phyloP scores from a whole-genome alignment of 2,113 vertebrate genomes.

The Dermatemys mawii region DNA sequence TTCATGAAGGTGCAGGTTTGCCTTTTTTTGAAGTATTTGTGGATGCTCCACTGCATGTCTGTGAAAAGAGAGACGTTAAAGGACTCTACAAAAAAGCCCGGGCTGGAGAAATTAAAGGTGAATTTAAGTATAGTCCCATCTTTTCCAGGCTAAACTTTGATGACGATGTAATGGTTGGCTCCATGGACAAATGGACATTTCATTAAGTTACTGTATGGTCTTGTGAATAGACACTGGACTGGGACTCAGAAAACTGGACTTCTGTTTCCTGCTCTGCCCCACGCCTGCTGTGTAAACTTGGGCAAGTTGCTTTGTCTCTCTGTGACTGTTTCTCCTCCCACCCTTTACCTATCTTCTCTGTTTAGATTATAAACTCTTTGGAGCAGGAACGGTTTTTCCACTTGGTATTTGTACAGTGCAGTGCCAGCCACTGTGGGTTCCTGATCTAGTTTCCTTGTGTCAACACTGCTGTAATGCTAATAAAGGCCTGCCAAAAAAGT shows the following conservation, averaged over 20 bases:
- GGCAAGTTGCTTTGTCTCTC: background rate
- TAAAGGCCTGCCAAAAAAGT: background rate
- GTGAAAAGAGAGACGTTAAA: slow-evolving; percentile 97
- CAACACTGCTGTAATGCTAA: background rate
- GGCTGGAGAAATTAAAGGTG: slow-evolving; percentile 98
- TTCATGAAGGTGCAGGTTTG: slow-evolving; percentile 93
- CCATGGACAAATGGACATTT: background rate
- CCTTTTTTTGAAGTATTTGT: slow-evolving; percentile 99
- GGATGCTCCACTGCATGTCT: slow-evolving; percentile 95
- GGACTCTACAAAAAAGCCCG: slow-evolving; percentile 97
- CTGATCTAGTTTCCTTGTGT: background rate
- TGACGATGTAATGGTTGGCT: background rate
- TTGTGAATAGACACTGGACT: background rate
- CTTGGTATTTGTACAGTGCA: background rate
- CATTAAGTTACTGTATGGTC: background rate
- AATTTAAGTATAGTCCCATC: background rate
- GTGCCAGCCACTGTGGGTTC: background rate
- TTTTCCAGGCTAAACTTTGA: background rate
- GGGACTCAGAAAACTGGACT: background rate
- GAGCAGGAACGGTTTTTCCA: background rate
- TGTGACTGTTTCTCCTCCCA: background rate
- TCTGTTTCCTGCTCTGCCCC: background rate
- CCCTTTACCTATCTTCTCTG: no score
- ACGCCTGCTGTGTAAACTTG: background rate
- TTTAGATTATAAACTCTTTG: background rate